Percentiles rank a stretch among this genome's conserved stretches.
These are phyloP conservation scores for Melikaiella ostensackeni DNA, from an alignment of 2,888 invertebrate species.

Conservation along the genomic window DNA sequence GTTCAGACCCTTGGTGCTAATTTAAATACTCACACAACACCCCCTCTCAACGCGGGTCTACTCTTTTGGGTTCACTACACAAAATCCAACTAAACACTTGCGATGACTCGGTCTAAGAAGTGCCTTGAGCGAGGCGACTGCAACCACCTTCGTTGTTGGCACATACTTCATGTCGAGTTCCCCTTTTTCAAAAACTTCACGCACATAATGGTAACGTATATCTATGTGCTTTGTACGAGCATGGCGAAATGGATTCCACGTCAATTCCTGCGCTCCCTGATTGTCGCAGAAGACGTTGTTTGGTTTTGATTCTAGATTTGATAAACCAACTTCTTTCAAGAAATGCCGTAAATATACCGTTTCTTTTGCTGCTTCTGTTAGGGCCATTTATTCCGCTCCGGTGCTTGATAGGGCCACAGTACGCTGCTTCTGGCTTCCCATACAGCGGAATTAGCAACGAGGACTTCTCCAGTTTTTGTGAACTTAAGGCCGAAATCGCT, in stretches of 20 bases:
- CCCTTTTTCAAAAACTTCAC: no score
- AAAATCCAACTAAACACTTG: constrained; percentile 26
- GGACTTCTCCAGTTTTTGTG: not conserved
- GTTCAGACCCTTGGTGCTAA: no score
- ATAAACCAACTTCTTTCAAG: not conserved
- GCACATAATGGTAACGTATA: no score
- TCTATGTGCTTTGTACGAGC: no score
- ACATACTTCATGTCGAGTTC: no score
- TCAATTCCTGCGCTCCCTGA: constrained; percentile 38
- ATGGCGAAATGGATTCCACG: constrained; percentile 36
- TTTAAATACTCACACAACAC: no score
- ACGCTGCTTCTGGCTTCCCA: not conserved
- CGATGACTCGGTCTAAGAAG: no score
- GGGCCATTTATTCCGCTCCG: no score
- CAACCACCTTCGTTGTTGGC: no score
- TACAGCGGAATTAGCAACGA: not conserved
- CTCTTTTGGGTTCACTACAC: not conserved
- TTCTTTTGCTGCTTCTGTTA: not conserved
- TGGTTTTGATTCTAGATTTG: not conserved
- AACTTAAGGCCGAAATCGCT: not conserved
- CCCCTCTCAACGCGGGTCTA: no score
- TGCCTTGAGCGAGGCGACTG: no score
- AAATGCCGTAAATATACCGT: not conserved
- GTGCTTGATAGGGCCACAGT: no score
- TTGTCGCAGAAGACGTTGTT: constrained; percentile 34